A percentile compares a stretch with the other conserved stretches of the same genome.
These are phyloP conservation scores for Cygnus atratus DNA, from an alignment of 2,113 vertebrate genomes.

Conservation along the genomic window DNA sequence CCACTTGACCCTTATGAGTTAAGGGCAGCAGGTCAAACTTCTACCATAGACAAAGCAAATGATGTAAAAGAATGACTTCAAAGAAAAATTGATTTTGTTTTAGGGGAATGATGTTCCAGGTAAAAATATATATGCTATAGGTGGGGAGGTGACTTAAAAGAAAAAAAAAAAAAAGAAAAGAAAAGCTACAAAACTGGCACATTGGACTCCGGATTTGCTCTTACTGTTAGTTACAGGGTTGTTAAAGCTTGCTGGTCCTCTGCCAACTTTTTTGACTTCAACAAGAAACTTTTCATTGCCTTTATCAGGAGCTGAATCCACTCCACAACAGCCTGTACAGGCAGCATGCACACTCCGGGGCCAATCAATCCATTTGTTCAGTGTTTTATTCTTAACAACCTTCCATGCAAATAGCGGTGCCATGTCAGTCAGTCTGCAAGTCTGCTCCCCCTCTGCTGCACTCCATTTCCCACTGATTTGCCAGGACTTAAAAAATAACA, in stretches of 20 bases:
- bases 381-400: background rate
- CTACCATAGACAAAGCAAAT: background rate
- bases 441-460: background rate
- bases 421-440: background rate
- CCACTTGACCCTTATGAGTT: background rate
- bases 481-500: background rate
- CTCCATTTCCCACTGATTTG: background rate
- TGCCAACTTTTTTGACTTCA: background rate
- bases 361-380: background rate
- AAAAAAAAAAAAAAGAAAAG: background rate
- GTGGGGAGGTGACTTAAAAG: background rate
- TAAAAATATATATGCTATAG: background rate
- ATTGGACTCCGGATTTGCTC: background rate
- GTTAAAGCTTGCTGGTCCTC: background rate
- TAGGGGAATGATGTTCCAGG: background rate
- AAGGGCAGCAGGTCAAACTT: background rate
- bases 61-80: background rate
- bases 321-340: background rate
- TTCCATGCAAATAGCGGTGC: background rate
- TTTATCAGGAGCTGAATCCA: background rate
- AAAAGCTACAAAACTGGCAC: background rate
- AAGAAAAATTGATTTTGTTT: background rate
- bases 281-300: background rate
- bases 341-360: accelerated
- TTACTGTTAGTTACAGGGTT: background rate